phyloP scores from a whole-genome alignment of 2,113 vertebrate genomes.

The Geococcyx californianus region DNA sequence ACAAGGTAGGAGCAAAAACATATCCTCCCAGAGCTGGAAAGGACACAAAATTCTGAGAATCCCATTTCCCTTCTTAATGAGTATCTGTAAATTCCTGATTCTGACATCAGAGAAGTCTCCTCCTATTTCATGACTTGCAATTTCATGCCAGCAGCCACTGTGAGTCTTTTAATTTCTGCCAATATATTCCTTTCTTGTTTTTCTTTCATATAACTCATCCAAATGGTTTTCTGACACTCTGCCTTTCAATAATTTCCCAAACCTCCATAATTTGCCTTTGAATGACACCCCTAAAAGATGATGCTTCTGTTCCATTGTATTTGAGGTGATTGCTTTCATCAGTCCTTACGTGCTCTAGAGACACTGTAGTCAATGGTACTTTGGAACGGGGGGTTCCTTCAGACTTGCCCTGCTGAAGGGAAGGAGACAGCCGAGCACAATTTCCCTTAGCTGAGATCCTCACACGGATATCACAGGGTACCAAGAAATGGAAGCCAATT shows the following conservation, averaged over 20 bases:
- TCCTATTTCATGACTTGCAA: background rate
- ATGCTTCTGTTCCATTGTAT: background rate
- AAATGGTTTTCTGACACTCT: background rate
- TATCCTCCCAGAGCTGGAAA: background rate
- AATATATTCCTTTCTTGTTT: background rate
- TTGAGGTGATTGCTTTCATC: background rate
- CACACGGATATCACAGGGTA: background rate
- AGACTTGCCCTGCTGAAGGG: too few species aligned
- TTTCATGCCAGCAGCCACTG: background rate
- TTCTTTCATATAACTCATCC: background rate
- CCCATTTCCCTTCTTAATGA: background rate
- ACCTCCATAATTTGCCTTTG: background rate
- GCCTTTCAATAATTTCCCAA: background rate
- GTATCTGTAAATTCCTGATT: background rate
- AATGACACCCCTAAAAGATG: background rate
- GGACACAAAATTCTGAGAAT: background rate
- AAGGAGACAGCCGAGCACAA: background rate
- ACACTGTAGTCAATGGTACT: accelerated
- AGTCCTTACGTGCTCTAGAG: background rate
- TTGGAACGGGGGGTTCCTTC: background rate
- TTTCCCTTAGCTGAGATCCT: background rate
- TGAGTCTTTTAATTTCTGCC: background rate
- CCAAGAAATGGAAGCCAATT: background rate
- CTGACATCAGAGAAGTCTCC: background rate
- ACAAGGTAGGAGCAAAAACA: background rate